Conservation (phyloP, 1,140 invertebrate genomes). For the Nasonia giraulti region DNA sequence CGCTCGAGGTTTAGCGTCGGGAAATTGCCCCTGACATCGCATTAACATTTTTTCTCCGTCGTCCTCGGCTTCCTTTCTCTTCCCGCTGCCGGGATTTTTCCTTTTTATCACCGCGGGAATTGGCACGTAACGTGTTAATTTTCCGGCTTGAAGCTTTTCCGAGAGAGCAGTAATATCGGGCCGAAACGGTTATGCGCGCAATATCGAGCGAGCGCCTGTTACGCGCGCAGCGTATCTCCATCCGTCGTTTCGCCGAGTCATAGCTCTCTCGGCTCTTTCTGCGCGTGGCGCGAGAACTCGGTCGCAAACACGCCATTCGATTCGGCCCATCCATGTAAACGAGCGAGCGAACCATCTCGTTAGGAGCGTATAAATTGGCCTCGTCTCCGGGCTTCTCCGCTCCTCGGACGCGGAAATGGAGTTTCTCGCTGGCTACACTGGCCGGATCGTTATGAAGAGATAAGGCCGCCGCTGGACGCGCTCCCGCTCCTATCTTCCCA, state of each 20-base stretch:
- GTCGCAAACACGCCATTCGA: constrained; percentile 45
- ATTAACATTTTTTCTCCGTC: constrained; percentile 37
- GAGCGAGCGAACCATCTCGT: constrained; percentile 67
- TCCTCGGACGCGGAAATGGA: constrained; percentile 72
- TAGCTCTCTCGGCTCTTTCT: background rate
- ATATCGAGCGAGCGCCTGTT: background rate
- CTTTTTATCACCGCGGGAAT: constrained; percentile 14
- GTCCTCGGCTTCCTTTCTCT: background rate
- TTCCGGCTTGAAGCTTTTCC: background rate
- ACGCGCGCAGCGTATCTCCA: background rate
- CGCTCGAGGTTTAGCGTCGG: constrained; percentile 30
- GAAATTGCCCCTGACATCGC: constrained; percentile 45
- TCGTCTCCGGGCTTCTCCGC: constrained; percentile 55
- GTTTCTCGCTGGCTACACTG: constrained; percentile 63
- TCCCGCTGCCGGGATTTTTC: background rate
- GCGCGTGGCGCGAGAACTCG: background rate
- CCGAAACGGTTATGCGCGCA: background rate
- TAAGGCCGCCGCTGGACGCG: constrained; percentile 63
- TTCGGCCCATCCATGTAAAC: constrained; percentile 65
- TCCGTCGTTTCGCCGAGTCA: background rate
- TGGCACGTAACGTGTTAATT: background rate
- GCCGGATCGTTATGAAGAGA: constrained; percentile 70
- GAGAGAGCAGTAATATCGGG: background rate
- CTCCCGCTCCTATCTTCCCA: constrained; percentile 37
- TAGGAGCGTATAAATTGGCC: constrained; percentile 69